Base-by-base conservation (phyloP, 2,113 vertebrate species). In the Fregata magnificens region DNA sequence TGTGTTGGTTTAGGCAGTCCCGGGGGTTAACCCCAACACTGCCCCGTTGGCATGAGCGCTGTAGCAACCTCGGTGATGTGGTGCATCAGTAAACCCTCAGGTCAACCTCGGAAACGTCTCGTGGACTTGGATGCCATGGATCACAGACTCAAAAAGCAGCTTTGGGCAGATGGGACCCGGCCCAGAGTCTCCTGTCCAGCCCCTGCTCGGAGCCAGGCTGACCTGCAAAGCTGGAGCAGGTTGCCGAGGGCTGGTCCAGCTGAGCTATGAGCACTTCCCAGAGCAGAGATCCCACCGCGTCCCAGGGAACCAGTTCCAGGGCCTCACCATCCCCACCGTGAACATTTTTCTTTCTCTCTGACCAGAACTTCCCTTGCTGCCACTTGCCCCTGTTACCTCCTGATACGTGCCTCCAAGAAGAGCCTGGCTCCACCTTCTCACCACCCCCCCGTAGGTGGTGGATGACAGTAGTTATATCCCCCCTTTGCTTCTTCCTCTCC, bases 361-460 rank as follows among this genome's bases (percentile, higher is more conserved):
- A 73, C 8, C 18, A 88, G 44, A 80, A 42, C 9, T 55, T 74
- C 16, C 9, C n/a, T 67, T 0, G 0, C 55, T 71, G 69, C 19
- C 66, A 10, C 50, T 70, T 62, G 22, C 1, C 5, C 63, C 40
- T 66, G 14, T 66, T 82, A 5, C n/a, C 38, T 87, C 55, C 87
- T 69, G 40, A 34, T 50, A 0, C 12, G 29, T 47, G 12, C 10
- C 47, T 80, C 40, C 34, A 61, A 58, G 56, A 38, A 76, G 44
- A 82, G 16, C 19, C 42, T 62, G 36, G 14, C 6, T 42, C 13
- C 65, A 62, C 38, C 25, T 82, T 34, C 50, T 84, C 69, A 73
- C 21, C 25, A 71, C 1, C 5, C 1, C 11, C 25, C 4, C 1
- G 0, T 0, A n/a, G 36, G 28, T 16, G 18, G 16, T 11, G 5